A percentile compares a stretch with the other conserved stretches of the same genome.
phyloP scores from a whole-genome alignment of 1,140 invertebrate genomes.

The Mercenaria mercenaria region DNA sequence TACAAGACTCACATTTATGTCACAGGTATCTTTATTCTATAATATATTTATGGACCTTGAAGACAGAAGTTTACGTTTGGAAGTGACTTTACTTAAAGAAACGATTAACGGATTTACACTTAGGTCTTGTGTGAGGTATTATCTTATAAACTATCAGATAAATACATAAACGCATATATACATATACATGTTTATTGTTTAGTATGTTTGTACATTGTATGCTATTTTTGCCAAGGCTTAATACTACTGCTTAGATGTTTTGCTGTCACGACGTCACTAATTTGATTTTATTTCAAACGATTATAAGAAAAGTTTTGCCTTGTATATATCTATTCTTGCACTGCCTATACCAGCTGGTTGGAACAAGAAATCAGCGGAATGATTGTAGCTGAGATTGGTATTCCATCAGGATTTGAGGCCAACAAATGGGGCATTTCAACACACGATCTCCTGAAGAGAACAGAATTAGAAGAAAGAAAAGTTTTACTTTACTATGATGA shows the following conservation, averaged over 20 bases:
- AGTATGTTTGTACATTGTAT: too few species aligned
- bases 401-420: background rate
- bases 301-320: too few species aligned
- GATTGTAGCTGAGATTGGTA: background rate
- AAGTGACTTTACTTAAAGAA: background rate
- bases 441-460: background rate
- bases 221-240: too few species aligned
- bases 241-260: too few species aligned
- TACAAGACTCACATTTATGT: background rate
- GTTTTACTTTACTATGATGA: background rate
- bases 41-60: slow-evolving; percentile 27
- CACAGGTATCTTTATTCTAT: slow-evolving; percentile 10
- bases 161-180: too few species aligned
- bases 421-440: background rate
- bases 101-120: slow-evolving; percentile 2
- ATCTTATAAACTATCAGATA: too few species aligned
- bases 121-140: background rate
- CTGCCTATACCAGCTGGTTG: background rate
- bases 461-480: background rate
- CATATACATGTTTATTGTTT: too few species aligned
- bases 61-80: background rate
- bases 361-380: background rate
- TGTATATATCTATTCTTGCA: too few species aligned
- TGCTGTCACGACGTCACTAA: too few species aligned
- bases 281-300: too few species aligned